Evolutionary conservation across 2,888 invertebrate genomes (phyloP).

Genomic region (Yponomeuta sedellus): DNA sequence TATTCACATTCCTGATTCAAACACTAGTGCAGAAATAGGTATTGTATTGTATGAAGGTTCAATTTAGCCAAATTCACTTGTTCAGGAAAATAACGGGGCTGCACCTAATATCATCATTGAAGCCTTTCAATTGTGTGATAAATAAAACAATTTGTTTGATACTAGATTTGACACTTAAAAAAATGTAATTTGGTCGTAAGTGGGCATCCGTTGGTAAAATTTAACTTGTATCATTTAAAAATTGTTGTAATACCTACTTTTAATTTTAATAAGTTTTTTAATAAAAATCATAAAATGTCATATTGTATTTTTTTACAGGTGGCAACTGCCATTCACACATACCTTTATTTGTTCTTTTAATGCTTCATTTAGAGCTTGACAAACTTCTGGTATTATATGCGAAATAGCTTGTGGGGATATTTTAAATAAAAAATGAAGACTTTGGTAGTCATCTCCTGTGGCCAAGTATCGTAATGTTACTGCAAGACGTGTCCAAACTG

Average conservation of each 20-base stretch:
- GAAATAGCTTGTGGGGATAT: constrained; percentile 19
- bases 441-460: constrained; percentile 17
- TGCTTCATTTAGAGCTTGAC: constrained; percentile 17
- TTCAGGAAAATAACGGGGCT: constrained; percentile 16
- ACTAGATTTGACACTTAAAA: constrained; percentile 15
- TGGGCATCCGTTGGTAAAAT: constrained; percentile 17
- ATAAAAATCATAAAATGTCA: constrained; percentile 17
- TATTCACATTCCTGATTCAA: constrained; percentile 19
- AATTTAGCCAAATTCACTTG: constrained; percentile 13
- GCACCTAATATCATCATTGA: constrained; percentile 16
- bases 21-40: constrained; percentile 18
- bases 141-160: constrained; percentile 17
- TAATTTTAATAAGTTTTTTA: constrained; percentile 12
- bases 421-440: constrained; percentile 20
- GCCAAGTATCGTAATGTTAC: constrained; percentile 7
- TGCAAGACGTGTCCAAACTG: constrained; percentile 14
- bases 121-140: constrained; percentile 17
- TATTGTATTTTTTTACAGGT: constrained; percentile 17
- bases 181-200: constrained; percentile 15
- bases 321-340: constrained; percentile 15
- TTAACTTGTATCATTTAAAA: constrained; percentile 17
- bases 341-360: constrained; percentile 16
- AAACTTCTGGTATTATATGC: constrained; percentile 19
- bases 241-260: constrained; percentile 13
- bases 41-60: constrained; percentile 17